Percentiles rank a stretch among this genome's conserved stretches.
phyloP scores from a whole-genome alignment of 2,113 vertebrate genomes.

The Daphoenositta chrysoptera region DNA sequence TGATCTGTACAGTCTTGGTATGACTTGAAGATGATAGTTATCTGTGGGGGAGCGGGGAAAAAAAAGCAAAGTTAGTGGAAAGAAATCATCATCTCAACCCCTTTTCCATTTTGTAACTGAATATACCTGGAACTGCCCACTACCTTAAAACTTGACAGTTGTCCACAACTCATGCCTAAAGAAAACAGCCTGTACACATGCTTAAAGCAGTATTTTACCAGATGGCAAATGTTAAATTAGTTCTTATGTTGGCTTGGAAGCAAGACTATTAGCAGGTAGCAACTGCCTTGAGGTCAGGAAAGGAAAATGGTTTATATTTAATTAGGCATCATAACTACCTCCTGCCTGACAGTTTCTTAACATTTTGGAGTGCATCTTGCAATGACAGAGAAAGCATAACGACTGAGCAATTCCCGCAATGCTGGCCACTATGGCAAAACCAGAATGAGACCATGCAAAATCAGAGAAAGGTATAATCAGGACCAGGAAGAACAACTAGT shows the following conservation, averaged over 20 bases:
- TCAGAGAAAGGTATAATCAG: background rate
- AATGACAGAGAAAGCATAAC: background rate
- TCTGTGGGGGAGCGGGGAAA: constrained; percentile 51
- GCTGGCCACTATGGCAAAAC: background rate
- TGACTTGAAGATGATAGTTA: constrained; percentile 96
- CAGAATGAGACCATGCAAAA: background rate
- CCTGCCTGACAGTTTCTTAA: background rate
- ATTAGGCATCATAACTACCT: background rate
- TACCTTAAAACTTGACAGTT: background rate
- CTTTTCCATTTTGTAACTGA: background rate
- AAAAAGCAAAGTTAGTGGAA: background rate
- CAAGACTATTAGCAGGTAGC: background rate
- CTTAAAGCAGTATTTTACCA: background rate
- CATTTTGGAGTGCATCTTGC: background rate
- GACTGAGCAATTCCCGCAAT: background rate
- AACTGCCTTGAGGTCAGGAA: background rate
- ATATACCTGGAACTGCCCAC: background rate
- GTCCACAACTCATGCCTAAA: background rate
- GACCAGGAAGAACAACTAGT: background rate
- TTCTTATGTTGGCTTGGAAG: background rate
- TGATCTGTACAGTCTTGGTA: constrained; percentile 92
- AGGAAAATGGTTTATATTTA: background rate
- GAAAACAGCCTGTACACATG: background rate
- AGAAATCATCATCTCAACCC: background rate
- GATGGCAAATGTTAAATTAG: background rate